Evolutionary conservation across 2,888 invertebrate genomes (phyloP), one percentile per base, ranked within the genome.

Genomic region (Alsophila aescularia): DNA sequence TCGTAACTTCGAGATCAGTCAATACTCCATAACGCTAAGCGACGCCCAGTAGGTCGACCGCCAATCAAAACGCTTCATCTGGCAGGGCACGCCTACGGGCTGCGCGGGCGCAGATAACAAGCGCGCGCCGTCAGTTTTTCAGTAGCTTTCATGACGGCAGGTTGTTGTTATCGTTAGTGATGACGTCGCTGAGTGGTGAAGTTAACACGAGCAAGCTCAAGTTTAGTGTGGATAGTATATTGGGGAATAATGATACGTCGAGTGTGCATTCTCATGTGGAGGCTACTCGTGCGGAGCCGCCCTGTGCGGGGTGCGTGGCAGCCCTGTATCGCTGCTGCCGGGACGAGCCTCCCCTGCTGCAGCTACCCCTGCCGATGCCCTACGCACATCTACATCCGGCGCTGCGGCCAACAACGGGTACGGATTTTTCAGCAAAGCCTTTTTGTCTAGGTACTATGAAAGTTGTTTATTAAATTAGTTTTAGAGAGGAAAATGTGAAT

Each of bases 201-300:
- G 78, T 85, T 62, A 79, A 72, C 62, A 66, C 81, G 65, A 83
- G 73, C 62, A 92, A 92, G 69, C 79, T 94, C 62, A 95, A 95
- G 87, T 95, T 95, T 74, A 95, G 95, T 70, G 94, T 95, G 60
- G 95, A 95, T 71, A 92, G 94, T 72, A 93, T 95, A 64, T 77
- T 95, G 51, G 93, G 94, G 10, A 90, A 85, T 52, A 93, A 92
- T 67, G 75, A 77, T 9, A 58, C 63, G n/a, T n/a, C n/a, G 27
- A 62, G 61, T 47, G 63, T 39, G 13, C 18, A 58, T 50, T 58
- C 57, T 58, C 58, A 58, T 18, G 58, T 66, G 29, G 70, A 85
- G 72, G 60, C 83, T 67, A 49, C 77, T 66, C 68, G 81, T 24
- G 54, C 62, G 13, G 85, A 87, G 74, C 79, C 92, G 64, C 84